Percentiles rank a stretch among this genome's conserved stretches.
Evolutionary conservation across 2,113 vertebrate species (phyloP).

Genomic region (Nipponia nippon): DNA sequence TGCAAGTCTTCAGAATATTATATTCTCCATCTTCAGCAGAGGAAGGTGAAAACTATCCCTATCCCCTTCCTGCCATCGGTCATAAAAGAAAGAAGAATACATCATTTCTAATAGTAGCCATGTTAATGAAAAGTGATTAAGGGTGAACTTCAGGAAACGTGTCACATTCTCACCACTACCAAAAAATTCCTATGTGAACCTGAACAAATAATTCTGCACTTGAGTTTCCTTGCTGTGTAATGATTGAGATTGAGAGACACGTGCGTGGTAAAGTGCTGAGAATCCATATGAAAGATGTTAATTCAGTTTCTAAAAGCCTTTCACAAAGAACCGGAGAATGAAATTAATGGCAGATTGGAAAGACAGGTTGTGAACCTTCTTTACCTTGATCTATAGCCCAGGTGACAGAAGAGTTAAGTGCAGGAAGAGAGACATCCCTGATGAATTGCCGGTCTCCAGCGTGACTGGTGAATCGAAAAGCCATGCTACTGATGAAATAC

Average conservation of each 20-base stretch:
- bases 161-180: not conserved
- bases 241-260: not conserved
- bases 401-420: not conserved
- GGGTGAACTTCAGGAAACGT: not conserved
- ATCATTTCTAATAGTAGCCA: not conserved
- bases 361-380: not conserved
- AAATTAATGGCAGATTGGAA: not conserved
- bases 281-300: not conserved
- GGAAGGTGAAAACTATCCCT: not conserved
- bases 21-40: not conserved
- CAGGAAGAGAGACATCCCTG: not conserved
- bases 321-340: not conserved
- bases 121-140: not conserved
- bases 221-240: not conserved
- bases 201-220: not conserved
- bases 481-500: not conserved
- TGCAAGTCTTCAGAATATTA: not conserved
- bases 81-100: not conserved
- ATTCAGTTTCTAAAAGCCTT: constrained; percentile 13
- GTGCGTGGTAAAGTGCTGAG: not conserved
- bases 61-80: not conserved
- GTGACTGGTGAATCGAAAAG: not conserved
- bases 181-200: not conserved
- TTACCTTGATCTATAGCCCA: not conserved
- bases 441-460: not conserved